Base-by-base conservation (phyloP, 2,113 vertebrate genomes). In the Calonectris borealis region DNA sequence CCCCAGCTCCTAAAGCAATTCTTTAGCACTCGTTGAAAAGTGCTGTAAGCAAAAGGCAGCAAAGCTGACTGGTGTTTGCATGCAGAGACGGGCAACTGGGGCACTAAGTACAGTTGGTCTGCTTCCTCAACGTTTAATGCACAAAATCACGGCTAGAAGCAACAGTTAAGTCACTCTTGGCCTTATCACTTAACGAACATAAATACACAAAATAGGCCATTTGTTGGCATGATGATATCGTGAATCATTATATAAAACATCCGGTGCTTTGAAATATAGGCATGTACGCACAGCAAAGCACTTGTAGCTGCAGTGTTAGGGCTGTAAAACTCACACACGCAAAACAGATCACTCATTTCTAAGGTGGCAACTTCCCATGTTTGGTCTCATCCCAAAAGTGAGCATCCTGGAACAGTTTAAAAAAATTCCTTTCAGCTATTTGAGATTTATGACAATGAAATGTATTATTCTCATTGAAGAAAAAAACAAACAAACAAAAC, bases 21-120 rank as follows among this genome's bases (percentile, higher is more conserved):
- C 97, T 96, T 98, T 97, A 97, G 93, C 96, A 97, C 91, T 97
- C n/a, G 34, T 51, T 97, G 97, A 96, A 97, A 98, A 98, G 92
- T 96, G 93, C 96, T 94, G 84, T 60, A 88, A 98, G 96, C 27
- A 5, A 94, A 93, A 97, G 71, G 88, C 95, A 96, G 98, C 94
- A 95, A 90, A 94, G 83, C 88, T 97, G 94, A 88, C 55, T 95
- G 90, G 18, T 40, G 83, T 92, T 96, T 96, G 86, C 93, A 93
- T 4, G 84, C 90, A 97, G 92, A 88, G 76, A 96, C 18, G 21
- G 78, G 96, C 94, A 96, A 65, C 20, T 7, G 1, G 87, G 54
- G 48, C 73, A 40, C 26, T 60, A 78, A 95, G 75, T 65, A 80
- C 77, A 94, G 66, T 65, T 81, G 65, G 54, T 55, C 79, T 93